These are phyloP conservation scores for Xiphophorus hellerii DNA, from an alignment of 2,113 vertebrate genomes.

Conservation along the genomic window DNA sequence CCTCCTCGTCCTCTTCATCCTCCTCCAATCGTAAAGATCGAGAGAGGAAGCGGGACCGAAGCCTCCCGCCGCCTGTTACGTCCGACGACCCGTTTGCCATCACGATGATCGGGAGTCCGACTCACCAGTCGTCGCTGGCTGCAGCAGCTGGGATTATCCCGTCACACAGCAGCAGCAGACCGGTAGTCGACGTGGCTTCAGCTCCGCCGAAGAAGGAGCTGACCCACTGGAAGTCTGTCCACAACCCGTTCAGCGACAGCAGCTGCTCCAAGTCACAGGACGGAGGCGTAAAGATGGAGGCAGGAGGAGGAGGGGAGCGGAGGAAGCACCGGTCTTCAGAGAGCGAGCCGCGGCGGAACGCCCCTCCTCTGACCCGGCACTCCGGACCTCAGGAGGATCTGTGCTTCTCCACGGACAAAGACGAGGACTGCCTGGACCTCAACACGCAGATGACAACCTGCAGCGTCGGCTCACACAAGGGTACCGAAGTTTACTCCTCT, in stretches of 20 bases:
- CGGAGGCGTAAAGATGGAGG: slow-evolving; percentile 50
- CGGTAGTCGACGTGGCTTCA: slow-evolving; percentile 11
- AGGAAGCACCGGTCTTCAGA: slow-evolving; percentile 68
- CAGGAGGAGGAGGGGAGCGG: slow-evolving; percentile 50
- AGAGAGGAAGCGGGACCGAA: slow-evolving; percentile 73
- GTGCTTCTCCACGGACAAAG: slow-evolving; percentile 82
- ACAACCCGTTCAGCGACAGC: slow-evolving; percentile 79
- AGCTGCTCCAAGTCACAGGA: slow-evolving; percentile 51
- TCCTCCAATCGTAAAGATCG: slow-evolving; percentile 65
- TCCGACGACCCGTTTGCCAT: slow-evolving; percentile 81
- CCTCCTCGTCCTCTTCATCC: slow-evolving; percentile 63
- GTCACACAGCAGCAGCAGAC: slow-evolving; percentile 29
- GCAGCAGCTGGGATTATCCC: slow-evolving; percentile 44
- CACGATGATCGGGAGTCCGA: slow-evolving; percentile 84
- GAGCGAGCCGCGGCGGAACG: slow-evolving; percentile 73
- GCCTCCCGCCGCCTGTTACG: slow-evolving; percentile 68
- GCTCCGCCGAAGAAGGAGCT: slow-evolving; percentile 72
- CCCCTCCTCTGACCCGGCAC: slow-evolving; percentile 77
- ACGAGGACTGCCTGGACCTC: slow-evolving; percentile 78
- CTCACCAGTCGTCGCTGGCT: slow-evolving; percentile 76
- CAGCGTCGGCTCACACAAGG: slow-evolving; percentile 55
- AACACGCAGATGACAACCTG: slow-evolving; percentile 51
- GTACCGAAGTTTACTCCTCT: slow-evolving; percentile 25
- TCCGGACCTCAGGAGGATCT: slow-evolving; percentile 82
- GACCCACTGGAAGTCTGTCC: slow-evolving; percentile 78